Percentiles rank a stretch among this genome's conserved stretches.
Evolutionary conservation across 2,888 invertebrate species (phyloP).

Genomic region (Sphaerophoria taeniata): DNA sequence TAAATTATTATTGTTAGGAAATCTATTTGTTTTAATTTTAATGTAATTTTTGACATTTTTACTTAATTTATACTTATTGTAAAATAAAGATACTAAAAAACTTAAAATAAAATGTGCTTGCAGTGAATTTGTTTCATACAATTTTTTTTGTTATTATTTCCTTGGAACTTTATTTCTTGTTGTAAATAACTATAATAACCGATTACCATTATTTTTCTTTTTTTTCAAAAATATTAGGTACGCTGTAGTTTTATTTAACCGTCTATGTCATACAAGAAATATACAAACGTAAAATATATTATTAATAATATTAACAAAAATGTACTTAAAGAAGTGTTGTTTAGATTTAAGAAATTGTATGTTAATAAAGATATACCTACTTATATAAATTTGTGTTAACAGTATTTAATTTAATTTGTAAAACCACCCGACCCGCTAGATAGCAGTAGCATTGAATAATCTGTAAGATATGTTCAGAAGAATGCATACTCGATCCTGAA

Average conservation of each 20-base stretch:
- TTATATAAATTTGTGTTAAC: conserved; percentile 51
- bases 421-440: too few species aligned
- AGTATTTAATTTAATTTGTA: neutral
- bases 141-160: conserved; percentile 6
- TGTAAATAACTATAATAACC: neutral
- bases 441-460: too few species aligned
- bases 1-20: conserved; percentile 61
- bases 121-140: neutral
- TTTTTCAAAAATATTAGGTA: neutral
- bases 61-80: conserved; percentile 70
- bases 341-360: conserved; percentile 64
- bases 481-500: too few species aligned
- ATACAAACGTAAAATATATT: conserved; percentile 22
- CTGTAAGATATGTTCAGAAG: too few species aligned
- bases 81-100: conserved; percentile 18
- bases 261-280: conserved; percentile 20
- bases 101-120: conserved; percentile 44
- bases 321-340: conserved; percentile 64
- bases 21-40: conserved; percentile 32
- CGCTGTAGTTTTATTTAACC: conserved; percentile 6
- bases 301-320: conserved; percentile 26
- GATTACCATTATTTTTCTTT: neutral
- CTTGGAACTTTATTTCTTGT: neutral
- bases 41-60: conserved; percentile 30
- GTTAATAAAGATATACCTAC: conserved; percentile 62